These are phyloP conservation scores for Lepidotrigona ventralis DNA, from an alignment of 1,140 invertebrate genomes.

Conservation along the genomic window DNA sequence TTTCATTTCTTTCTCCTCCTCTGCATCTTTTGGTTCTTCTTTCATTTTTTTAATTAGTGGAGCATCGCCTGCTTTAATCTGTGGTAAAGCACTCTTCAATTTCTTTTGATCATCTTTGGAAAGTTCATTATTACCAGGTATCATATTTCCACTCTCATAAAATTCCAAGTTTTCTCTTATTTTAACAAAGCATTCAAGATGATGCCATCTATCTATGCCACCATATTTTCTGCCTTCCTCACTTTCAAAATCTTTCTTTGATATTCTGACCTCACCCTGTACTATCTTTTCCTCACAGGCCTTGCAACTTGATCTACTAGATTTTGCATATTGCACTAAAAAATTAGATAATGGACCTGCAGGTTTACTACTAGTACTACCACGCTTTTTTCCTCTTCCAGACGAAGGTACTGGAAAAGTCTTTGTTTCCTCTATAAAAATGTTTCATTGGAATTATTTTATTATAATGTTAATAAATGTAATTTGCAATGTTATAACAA, in stretches of 20 bases:
- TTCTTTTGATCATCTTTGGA: slow-evolving; percentile 87
- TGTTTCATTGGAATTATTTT: neutral
- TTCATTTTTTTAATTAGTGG: slow-evolving; percentile 86
- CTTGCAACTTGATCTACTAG: slow-evolving; percentile 88
- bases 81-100: slow-evolving; percentile 86
- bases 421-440: slow-evolving; percentile 37
- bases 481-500: slow-evolving; percentile 42
- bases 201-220: slow-evolving; percentile 92
- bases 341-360: slow-evolving; percentile 84
- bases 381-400: slow-evolving; percentile 78
- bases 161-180: slow-evolving; percentile 88
- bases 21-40: slow-evolving; percentile 81
- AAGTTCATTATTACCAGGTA: slow-evolving; percentile 89
- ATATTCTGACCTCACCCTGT: slow-evolving; percentile 90
- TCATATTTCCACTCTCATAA: slow-evolving; percentile 84
- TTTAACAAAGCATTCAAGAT: slow-evolving; percentile 95
- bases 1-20: slow-evolving; percentile 82
- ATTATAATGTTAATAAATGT: slow-evolving; percentile 6
- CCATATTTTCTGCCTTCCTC: slow-evolving; percentile 90
- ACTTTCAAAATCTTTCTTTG: slow-evolving; percentile 93
- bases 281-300: slow-evolving; percentile 93
- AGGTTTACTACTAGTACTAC: slow-evolving; percentile 52
- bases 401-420: slow-evolving; percentile 28
- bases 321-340: slow-evolving; percentile 93
- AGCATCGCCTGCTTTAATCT: slow-evolving; percentile 82